Evolutionary conservation across 2,888 invertebrate species (phyloP).

Genomic region (Phengaris alcon): DNA sequence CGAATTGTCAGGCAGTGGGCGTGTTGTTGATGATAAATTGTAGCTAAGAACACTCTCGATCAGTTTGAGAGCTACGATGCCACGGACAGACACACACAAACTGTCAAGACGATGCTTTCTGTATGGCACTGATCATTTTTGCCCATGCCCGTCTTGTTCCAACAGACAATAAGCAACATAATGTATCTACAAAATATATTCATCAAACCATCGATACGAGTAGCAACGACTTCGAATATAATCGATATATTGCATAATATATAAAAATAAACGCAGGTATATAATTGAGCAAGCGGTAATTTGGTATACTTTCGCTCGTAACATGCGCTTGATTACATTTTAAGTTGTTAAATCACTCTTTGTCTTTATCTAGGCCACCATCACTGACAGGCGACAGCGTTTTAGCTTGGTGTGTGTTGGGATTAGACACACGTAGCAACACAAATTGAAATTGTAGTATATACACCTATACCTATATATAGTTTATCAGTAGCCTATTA

Average conservation of each 20-base stretch:
- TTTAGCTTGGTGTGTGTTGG: not conserved
- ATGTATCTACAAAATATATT: not conserved
- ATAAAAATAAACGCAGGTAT: conserved; percentile 30
- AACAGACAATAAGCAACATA: not conserved
- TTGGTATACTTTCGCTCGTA: conserved; percentile 29
- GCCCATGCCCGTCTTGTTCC: too few species aligned
- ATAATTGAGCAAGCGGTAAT: conserved; percentile 30
- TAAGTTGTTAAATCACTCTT: conserved; percentile 24
- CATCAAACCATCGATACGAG: not conserved
- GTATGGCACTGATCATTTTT: too few species aligned
- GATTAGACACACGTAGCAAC: not conserved
- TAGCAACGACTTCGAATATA: not conserved
- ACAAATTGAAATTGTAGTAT: not conserved
- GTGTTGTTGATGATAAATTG: too few species aligned
- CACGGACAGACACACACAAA: too few species aligned
- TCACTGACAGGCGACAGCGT: not conserved
- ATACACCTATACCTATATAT: too few species aligned
- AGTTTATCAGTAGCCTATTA: too few species aligned
- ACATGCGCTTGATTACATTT: conserved; percentile 28
- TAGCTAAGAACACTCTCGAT: too few species aligned
- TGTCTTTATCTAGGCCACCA: conserved; percentile 22
- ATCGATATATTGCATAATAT: conserved; percentile 12
- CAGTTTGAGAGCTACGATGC: too few species aligned
- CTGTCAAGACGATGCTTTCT: too few species aligned
- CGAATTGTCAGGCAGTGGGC: too few species aligned